These are phyloP conservation scores for Bradysia coprophila DNA, from an alignment of 1,140 invertebrate genomes.

Conservation along the genomic window DNA sequence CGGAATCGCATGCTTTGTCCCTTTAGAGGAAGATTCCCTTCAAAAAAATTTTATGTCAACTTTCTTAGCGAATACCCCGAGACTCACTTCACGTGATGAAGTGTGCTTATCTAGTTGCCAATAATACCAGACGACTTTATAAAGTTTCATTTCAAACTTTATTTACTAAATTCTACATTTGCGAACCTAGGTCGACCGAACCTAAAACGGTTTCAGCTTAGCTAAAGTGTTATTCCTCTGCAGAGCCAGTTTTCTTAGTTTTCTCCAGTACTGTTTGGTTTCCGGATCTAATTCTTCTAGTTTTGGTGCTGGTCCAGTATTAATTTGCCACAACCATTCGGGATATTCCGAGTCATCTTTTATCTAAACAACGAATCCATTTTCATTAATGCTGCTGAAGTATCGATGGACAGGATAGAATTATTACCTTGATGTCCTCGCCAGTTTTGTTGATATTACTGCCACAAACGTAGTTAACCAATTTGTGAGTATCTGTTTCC, in stretches of 20 bases:
- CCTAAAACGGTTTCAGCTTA: constrained; percentile 32
- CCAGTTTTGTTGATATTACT: constrained; percentile 61
- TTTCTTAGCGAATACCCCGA: no score
- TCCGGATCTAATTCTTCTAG: constrained; percentile 62
- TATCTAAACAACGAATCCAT: constrained; percentile 34
- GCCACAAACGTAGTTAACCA: constrained; percentile 71
- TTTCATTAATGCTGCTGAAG: no score
- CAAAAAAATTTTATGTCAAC: no score
- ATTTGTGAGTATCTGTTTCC: constrained; percentile 64
- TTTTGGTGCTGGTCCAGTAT: constrained; percentile 32
- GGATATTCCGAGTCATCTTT: constrained; percentile 80
- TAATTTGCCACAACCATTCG: constrained; percentile 76
- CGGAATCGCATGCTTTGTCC: no score
- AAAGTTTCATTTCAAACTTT: no score
- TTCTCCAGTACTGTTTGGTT: constrained; percentile 63
- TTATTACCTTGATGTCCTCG: constrained; percentile 50
- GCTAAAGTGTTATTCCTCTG: constrained; percentile 36
- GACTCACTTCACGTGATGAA: no score
- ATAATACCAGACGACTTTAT: no score
- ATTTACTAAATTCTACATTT: no score
- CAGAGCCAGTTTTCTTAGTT: constrained; percentile 37
- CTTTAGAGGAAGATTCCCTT: no score
- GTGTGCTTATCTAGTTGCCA: no score
- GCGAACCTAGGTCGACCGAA: no score
- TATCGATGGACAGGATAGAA: no score